These are phyloP conservation scores for Pteromalus puparum DNA, from an alignment of 1,140 invertebrate species.

Conservation along the genomic window DNA sequence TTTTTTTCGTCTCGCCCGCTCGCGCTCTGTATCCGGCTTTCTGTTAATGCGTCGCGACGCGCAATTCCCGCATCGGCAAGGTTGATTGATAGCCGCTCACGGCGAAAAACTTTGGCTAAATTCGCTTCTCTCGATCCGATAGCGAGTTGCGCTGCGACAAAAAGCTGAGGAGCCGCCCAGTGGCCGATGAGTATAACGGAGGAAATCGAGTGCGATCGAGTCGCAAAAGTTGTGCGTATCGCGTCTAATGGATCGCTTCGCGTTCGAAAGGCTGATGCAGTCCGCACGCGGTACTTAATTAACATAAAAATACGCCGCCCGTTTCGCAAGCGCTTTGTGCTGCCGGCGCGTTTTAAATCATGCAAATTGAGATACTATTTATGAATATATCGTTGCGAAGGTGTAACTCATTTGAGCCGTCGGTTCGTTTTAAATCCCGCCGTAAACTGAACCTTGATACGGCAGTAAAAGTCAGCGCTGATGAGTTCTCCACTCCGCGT, in stretches of 20 bases:
- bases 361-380: slow-evolving; percentile 1
- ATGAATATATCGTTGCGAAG: slow-evolving; percentile 1
- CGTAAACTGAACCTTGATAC: background rate
- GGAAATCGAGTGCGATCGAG: too few relatives aligned
- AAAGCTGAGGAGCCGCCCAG: background rate
- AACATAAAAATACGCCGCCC: background rate
- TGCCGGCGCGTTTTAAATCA: background rate
- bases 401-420: slow-evolving; percentile 3
- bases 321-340: background rate
- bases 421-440: slow-evolving; percentile 7
- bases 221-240: too few relatives aligned
- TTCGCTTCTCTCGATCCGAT: background rate
- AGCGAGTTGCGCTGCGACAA: background rate
- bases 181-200: background rate
- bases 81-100: slow-evolving; percentile 39
- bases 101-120: slow-evolving; percentile 29
- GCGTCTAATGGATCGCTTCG: too few relatives aligned
- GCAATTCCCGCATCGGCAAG: slow-evolving; percentile 5
- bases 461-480: background rate
- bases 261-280: too few relatives aligned
- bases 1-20: slow-evolving; percentile 21
- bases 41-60: slow-evolving; percentile 30
- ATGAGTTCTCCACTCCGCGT: background rate
- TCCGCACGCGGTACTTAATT: background rate
- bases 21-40: background rate